Evolutionary conservation across 2,888 invertebrate genomes (phyloP).

Genomic region (Drosophila emarginata): DNA sequence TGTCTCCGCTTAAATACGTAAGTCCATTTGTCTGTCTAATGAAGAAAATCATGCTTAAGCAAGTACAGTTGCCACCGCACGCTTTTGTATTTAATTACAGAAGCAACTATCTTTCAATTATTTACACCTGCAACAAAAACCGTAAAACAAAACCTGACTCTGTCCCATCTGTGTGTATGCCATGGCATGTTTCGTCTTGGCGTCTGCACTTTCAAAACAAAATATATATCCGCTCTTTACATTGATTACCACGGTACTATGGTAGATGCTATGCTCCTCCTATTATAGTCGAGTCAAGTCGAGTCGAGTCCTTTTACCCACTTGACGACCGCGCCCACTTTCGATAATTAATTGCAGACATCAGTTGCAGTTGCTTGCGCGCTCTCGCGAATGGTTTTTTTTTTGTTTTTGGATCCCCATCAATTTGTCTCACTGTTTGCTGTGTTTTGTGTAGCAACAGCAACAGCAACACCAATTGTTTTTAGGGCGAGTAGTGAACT

Average conservation of each 20-base stretch:
- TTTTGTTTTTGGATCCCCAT: conserved; percentile 51
- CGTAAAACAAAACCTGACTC: conserved; percentile 27
- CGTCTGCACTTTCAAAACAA: conserved; percentile 70
- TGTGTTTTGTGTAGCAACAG: conserved; percentile 28
- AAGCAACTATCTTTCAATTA: conserved; percentile 78
- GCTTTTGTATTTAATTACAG: conserved; percentile 73
- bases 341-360: conserved; percentile 83
- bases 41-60: conserved; percentile 45
- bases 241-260: conserved; percentile 75
- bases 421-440: conserved; percentile 74
- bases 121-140: conserved; percentile 75
- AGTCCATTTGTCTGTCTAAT: conserved; percentile 57
- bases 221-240: conserved; percentile 79
- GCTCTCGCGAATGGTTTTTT: conserved; percentile 26
- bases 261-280: not conserved
- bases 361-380: conserved; percentile 75
- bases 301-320: conserved; percentile 63
- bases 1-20: conserved; percentile 36
- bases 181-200: not conserved
- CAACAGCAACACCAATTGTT: conserved; percentile 15
- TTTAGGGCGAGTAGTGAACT: conserved; percentile 31
- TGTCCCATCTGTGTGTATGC: conserved; percentile 34
- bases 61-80: conserved; percentile 38
- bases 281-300: not conserved
- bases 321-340: conserved; percentile 79